These are phyloP conservation scores for Presbytis comata DNA, from an alignment of 2,797 vertebrate species.

Conservation along the genomic window DNA sequence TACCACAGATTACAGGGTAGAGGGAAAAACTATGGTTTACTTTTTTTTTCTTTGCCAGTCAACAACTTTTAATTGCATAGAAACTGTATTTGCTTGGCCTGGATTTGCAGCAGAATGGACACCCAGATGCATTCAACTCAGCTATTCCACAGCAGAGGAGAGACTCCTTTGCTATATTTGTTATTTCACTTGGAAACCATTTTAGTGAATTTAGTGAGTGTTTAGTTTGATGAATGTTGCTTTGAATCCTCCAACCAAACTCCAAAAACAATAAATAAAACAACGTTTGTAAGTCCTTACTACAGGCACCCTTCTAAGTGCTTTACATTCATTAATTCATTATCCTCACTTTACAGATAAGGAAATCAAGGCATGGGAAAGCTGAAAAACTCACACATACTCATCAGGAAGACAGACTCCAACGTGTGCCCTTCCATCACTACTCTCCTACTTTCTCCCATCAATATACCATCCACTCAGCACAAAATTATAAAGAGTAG, in stretches of 20 bases:
- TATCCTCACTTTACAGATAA: not conserved
- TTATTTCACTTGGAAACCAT: not conserved
- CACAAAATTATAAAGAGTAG: not conserved
- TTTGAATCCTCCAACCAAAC: not conserved
- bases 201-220: not conserved
- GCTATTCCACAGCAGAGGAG: not conserved
- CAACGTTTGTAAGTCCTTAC: not conserved
- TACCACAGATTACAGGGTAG: not conserved
- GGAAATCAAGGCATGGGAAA: not conserved
- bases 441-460: not conserved
- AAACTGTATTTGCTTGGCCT: conserved; percentile 59
- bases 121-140: conserved; percentile 22
- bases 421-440: not conserved
- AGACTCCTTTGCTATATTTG: conserved; percentile 33
- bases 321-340: not conserved
- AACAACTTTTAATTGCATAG: conserved; percentile 38
- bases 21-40: not conserved
- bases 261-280: not conserved
- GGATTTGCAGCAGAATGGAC: not conserved
- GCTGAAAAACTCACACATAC: not conserved
- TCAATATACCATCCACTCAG: not conserved
- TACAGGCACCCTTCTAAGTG: not conserved
- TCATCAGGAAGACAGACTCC: not conserved
- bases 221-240: not conserved
- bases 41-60: not conserved